A percentile compares a stretch with the other conserved stretches of the same genome.
These are phyloP conservation scores for Laothoe populi DNA, from an alignment of 2,888 invertebrate genomes.

Conservation along the genomic window DNA sequence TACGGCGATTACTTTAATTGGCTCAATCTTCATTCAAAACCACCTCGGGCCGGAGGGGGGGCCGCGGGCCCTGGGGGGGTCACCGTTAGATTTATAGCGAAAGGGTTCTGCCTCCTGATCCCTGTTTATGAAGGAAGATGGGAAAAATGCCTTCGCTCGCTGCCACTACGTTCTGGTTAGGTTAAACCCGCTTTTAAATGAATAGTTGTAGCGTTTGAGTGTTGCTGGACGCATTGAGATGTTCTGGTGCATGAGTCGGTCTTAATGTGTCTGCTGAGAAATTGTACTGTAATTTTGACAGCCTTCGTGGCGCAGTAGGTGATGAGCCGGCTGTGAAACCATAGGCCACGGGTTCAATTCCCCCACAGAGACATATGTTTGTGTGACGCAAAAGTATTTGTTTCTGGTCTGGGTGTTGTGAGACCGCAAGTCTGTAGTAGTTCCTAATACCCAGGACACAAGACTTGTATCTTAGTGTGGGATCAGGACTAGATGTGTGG, in stretches of 20 bases:
- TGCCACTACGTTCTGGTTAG: slow-evolving; percentile 30
- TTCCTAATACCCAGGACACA: no score
- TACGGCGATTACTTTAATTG: slow-evolving; percentile 89
- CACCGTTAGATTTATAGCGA: slow-evolving; percentile 79
- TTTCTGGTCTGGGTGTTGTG: no score
- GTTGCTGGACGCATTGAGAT: background rate
- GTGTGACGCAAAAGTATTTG: no score
- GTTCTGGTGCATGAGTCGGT: background rate
- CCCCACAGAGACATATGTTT: no score
- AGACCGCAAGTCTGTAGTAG: no score
- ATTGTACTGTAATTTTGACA: no score
- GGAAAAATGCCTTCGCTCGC: slow-evolving; percentile 63
- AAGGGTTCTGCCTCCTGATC: slow-evolving; percentile 81
- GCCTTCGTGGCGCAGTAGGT: no score
- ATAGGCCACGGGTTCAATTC: no score
- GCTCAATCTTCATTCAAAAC: slow-evolving; percentile 87
- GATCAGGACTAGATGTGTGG: no score
- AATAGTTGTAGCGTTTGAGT: slow-evolving; percentile 18
- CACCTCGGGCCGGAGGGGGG: slow-evolving; percentile 67
- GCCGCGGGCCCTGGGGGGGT: slow-evolving; percentile 48
- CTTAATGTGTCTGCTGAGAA: no score
- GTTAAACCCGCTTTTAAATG: slow-evolving; percentile 20
- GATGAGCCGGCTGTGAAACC: no score
- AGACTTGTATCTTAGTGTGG: no score
- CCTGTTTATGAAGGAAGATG: slow-evolving; percentile 84